phyloP scores from a whole-genome alignment of 2,113 vertebrate species.

The Balaeniceps rex region DNA sequence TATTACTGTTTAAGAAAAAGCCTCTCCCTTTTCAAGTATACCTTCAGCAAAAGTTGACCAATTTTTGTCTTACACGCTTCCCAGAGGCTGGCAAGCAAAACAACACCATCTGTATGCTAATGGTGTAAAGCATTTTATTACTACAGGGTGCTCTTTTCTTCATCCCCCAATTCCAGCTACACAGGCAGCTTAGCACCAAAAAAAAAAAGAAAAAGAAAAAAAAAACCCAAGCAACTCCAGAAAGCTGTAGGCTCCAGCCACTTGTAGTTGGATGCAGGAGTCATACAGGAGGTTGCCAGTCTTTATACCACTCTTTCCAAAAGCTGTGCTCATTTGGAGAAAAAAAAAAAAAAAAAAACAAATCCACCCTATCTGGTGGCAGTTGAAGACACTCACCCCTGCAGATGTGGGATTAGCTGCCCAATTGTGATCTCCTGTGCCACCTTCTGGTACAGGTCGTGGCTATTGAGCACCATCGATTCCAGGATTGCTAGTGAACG shows the following conservation, averaged over 20 bases:
- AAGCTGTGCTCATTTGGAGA: not conserved
- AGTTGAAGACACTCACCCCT: slow-evolving; percentile 80
- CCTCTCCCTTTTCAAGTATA: not conserved
- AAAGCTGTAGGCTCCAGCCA: not conserved
- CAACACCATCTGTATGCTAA: not conserved
- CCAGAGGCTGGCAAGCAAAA: not conserved
- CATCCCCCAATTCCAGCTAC: not conserved
- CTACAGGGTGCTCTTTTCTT: not conserved
- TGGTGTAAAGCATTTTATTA: not conserved
- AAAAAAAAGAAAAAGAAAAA: not conserved
- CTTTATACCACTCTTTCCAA: not conserved
- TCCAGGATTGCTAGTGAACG: slow-evolving; percentile 95
- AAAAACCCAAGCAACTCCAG: not conserved
- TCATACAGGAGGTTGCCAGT: not conserved
- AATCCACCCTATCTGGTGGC: too few species aligned
- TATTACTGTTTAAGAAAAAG: not conserved
- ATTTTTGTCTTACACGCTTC: not conserved
- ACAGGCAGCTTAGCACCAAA: not conserved
- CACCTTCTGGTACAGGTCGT: slow-evolving; percentile 98
- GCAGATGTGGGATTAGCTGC: slow-evolving; percentile 94
- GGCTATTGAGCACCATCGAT: slow-evolving; percentile 98
- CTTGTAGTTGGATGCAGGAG: not conserved
- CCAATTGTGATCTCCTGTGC: slow-evolving; percentile 99
- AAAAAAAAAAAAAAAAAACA: not conserved
- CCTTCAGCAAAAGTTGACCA: not conserved